Conservation (phyloP, 2,888 invertebrate genomes). For the Pardosa pseudoannulata region DNA sequence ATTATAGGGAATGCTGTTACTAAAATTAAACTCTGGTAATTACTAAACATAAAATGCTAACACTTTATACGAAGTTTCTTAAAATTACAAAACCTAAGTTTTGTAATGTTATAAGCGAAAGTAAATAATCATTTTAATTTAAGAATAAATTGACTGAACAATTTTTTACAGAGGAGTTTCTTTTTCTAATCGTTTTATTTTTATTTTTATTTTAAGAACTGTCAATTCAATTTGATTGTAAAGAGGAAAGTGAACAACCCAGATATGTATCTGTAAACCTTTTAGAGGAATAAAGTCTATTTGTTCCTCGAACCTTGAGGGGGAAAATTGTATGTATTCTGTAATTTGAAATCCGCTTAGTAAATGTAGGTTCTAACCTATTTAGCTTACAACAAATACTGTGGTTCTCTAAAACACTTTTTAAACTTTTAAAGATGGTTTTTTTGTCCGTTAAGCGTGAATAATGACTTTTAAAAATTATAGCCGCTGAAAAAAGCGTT, state of each 20-base stretch:
- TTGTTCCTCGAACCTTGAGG: background rate
- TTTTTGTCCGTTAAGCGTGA: background rate
- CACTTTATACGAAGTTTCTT: no score
- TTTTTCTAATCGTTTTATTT: no score
- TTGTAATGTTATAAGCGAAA: no score
- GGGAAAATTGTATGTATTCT: background rate
- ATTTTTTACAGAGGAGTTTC: no score
- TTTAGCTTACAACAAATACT: background rate
- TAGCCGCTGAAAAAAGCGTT: no score
- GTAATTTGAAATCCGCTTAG: constrained; percentile 10
- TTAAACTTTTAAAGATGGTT: background rate
- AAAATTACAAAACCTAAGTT: no score
- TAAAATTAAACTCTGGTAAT: no score
- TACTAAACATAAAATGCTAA: no score
- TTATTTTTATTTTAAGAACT: background rate
- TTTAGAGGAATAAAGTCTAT: background rate
- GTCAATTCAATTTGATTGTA: background rate
- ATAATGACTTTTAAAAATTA: background rate
- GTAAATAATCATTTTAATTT: no score
- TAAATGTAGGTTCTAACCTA: constrained; percentile 11
- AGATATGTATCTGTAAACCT: background rate
- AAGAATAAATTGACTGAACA: no score
- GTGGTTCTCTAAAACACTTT: background rate
- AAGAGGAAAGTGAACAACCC: background rate
- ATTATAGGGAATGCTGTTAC: no score